These are phyloP conservation scores for Ariopsis seemanni DNA, from an alignment of 2,113 vertebrate species.

Conservation along the genomic window DNA sequence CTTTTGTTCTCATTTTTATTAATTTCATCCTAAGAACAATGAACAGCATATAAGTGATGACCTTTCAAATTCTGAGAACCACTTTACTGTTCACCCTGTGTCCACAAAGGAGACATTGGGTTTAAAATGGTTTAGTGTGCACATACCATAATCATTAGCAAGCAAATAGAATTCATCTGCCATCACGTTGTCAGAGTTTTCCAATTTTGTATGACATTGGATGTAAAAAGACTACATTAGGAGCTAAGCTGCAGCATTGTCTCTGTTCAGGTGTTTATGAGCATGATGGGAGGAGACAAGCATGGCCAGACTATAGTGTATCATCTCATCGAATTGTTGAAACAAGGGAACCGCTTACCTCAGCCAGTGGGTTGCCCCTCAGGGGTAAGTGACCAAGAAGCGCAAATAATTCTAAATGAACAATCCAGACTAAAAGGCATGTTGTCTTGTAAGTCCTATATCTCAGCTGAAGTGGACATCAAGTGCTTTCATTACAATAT, in stretches of 20 bases:
- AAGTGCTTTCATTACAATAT: neutral
- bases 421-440: neutral
- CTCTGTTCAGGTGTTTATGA: constrained; percentile 89
- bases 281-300: constrained; percentile 95
- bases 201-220: neutral
- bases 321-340: constrained; percentile 92
- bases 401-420: neutral
- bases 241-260: neutral
- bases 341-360: constrained; percentile 83
- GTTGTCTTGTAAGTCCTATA: neutral
- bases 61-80: neutral
- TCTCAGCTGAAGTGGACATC: neutral
- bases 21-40: neutral
- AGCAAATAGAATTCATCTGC: neutral
- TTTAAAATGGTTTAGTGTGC: neutral
- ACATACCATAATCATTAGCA: neutral
- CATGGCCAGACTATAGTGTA: constrained; percentile 98
- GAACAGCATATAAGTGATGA: neutral
- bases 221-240: neutral
- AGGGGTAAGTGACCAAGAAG: constrained; percentile 74
- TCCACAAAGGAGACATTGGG: neutral
- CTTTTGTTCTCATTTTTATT: neutral
- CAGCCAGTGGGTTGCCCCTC: constrained; percentile 89
- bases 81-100: neutral
- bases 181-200: neutral